phyloP scores from a whole-genome alignment of 1,140 invertebrate species.

The Sogatella furcifera region DNA sequence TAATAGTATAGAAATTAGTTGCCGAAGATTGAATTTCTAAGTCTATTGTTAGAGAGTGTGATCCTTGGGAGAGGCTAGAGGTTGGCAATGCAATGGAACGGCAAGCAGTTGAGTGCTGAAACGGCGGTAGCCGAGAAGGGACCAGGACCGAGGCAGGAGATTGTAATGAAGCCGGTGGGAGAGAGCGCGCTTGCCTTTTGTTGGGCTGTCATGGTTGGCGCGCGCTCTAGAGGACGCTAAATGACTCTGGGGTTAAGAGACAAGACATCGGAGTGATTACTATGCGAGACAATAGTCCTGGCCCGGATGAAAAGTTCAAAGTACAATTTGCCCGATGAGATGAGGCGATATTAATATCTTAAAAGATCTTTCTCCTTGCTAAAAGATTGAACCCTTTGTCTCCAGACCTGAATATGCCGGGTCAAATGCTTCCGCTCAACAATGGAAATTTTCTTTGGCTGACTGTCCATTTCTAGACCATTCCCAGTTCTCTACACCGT shows the following conservation, averaged over 20 bases:
- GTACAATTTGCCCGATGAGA: conserved; percentile 3
- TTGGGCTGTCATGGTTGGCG: not conserved
- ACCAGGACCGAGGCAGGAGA: not conserved
- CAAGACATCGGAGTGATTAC: conserved; percentile 1
- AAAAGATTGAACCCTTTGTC: conserved; percentile 2
- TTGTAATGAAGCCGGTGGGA: not conserved
- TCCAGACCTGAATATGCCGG: conserved; percentile 1
- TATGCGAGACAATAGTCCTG: not conserved
- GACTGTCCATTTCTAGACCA: not conserved
- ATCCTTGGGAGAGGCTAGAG: not conserved
- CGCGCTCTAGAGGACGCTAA: not conserved
- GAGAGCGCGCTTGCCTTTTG: not conserved
- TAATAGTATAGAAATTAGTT: too few relatives aligned
- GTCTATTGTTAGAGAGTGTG: too few relatives aligned
- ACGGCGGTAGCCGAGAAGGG: too few relatives aligned
- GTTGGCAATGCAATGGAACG: not conserved
- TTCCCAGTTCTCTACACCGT: not conserved
- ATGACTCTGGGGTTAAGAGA: conserved; percentile 3
- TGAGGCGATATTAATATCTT: conserved; percentile 4
- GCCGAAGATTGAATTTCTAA: too few relatives aligned
- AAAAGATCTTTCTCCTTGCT: conserved; percentile 1
- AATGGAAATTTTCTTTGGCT: not conserved
- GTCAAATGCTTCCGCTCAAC: not conserved
- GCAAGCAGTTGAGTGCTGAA: not conserved
- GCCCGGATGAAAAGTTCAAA: conserved; percentile 1